Percentiles rank a stretch among this genome's conserved stretches.
These are phyloP conservation scores for Philereme transversata DNA, from an alignment of 2,888 invertebrate species.

Conservation along the genomic window DNA sequence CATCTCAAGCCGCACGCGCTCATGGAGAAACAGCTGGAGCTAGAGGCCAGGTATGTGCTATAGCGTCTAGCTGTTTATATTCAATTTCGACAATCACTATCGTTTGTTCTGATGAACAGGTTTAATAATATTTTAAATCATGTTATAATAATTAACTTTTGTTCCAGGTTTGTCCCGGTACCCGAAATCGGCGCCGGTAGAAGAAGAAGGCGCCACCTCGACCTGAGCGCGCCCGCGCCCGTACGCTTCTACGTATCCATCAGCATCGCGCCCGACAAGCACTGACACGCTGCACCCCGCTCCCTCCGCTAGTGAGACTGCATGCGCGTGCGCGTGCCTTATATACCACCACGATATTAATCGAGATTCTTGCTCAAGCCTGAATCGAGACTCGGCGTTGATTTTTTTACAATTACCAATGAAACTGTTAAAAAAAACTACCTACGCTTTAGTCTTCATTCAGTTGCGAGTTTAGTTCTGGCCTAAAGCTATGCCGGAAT, in stretches of 20 bases:
- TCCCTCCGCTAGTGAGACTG: no score
- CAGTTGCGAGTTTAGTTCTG: no score
- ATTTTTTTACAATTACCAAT: no score
- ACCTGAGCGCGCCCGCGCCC: slow-evolving; percentile 55
- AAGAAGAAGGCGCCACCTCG: slow-evolving; percentile 48
- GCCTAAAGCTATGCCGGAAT: no score
- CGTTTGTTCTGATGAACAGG: neutral
- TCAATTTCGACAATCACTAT: no score
- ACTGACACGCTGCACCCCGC: slow-evolving; percentile 31
- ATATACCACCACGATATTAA: no score
- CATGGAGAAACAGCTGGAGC: slow-evolving; percentile 64
- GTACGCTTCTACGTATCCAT: slow-evolving; percentile 71
- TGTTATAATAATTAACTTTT: neutral
- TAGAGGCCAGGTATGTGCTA: slow-evolving; percentile 55
- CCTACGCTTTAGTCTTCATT: no score
- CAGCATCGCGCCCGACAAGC: slow-evolving; percentile 52
- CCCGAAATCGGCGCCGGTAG: slow-evolving; percentile 38
- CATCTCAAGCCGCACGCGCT: slow-evolving; percentile 54
- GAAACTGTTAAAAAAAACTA: no score
- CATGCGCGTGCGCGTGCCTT: no score
- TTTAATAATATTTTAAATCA: neutral
- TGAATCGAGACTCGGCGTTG: no score
- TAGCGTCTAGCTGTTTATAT: neutral
- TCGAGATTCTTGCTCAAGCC: no score
- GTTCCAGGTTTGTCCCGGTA: slow-evolving; percentile 58